These are phyloP conservation scores for Morphnarchus princeps DNA, from an alignment of 2,113 vertebrate species.

Conservation along the genomic window DNA sequence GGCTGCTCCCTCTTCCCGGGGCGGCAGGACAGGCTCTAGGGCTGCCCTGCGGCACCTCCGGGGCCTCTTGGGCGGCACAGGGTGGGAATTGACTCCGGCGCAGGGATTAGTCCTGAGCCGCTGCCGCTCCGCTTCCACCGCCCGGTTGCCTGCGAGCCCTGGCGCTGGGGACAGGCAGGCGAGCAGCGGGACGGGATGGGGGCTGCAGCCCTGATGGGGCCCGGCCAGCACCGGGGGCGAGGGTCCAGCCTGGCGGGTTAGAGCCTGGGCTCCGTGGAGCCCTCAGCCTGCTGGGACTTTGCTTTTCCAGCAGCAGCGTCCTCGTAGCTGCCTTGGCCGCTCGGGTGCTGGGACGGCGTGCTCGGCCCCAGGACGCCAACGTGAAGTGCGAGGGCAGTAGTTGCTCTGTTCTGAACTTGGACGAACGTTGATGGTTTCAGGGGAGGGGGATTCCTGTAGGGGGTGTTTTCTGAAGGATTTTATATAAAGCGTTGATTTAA, in stretches of 20 bases:
- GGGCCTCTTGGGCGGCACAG: not conserved
- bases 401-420: not conserved
- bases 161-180: not conserved
- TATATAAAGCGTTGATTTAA: not conserved
- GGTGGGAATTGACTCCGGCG: not conserved
- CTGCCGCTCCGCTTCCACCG: not conserved
- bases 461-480: not conserved
- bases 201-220: not conserved
- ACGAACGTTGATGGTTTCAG: not conserved
- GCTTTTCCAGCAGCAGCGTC: too few relatives aligned
- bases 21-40: not conserved
- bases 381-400: rapidly evolving
- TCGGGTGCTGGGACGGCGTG: not conserved
- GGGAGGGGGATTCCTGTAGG: not conserved
- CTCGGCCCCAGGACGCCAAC: rapidly evolving
- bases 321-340: not conserved
- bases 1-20: not conserved
- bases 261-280: not conserved
- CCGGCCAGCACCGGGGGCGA: not conserved
- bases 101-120: not conserved
- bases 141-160: not conserved
- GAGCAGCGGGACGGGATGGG: not conserved
- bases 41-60: not conserved
- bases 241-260: not conserved
- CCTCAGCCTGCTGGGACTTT: not conserved